Base-by-base conservation (phyloP, 2,797 vertebrate genomes). In the Silurus lanzhouensis region DNA sequence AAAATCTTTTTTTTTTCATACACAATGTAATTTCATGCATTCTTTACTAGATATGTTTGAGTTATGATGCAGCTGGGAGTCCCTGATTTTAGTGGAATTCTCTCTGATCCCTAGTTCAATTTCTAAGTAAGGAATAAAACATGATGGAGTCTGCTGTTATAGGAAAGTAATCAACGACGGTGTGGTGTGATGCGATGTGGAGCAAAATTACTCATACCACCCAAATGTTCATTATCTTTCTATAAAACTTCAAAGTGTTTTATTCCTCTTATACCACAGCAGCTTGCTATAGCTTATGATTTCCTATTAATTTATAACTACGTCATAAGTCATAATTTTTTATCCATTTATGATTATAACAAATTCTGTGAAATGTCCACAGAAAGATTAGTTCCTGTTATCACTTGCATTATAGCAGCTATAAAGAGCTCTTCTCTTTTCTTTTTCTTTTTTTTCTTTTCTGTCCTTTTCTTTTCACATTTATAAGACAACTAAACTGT, bases 61-160 rank as follows among this genome's bases (percentile, higher is more conserved):
- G 95, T 96, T 96, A 97, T 96, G 97, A 97, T 95, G 96, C 97
- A 99, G 98, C 97, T 97, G 96, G 94, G 84, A 90, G 93, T 92
- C 63, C 84, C 81, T 83, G 83, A 87, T 86, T 88, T 85, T 79
- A 92, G 92, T 93, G 93, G 92, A 93, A 92, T 89, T 83, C 86
- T 44, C 79, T 82, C 87, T 70, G 75, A 87, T 84, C 83, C 12
- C 25, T 72, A 71, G 71, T 74, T 66, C 58, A 82, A 78, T 72
- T n/a, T 22, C 20, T 57, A 67, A 38, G 31, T 76, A 48, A 76
- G 77, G 44, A 81, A 31, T 55, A 52, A 67, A 55, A 81, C 25
- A 27, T 4, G 46, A 13, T 2, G 13, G 15, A 14, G n/a, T 31
- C n/a, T 55, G 63, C 46, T 67, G 63, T 67, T 55, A 22, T 31